Evolutionary conservation across 2,888 invertebrate genomes (phyloP), one percentile per base, ranked within the genome.

Genomic region (Phorcus lineatus): DNA sequence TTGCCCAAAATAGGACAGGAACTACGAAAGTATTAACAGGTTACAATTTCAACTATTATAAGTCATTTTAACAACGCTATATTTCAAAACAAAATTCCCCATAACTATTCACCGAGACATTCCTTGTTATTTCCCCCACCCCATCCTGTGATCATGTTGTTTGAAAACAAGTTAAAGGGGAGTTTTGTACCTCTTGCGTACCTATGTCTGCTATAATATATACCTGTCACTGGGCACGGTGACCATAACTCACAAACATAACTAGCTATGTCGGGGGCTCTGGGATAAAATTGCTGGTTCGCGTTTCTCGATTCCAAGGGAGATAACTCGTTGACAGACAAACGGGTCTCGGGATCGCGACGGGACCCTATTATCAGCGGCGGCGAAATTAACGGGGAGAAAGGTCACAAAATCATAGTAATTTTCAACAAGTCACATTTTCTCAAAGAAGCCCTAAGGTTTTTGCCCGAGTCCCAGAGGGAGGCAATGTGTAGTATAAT

Each of bases 351-450:
- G 16, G 62, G 62, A 62, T 28, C 19, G 24, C 62, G 16, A 62
- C 62, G 19, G 62, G 28, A 28, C 13, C 16, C 62, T 62, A 62
- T 62, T 62, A 28, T 62, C 62, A 24, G 13, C 13, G 62, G 17
- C 28, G 16, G 3, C 24, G 17, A 17, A 62, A 62, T 22, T 62
- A 28, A 62, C 24, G 24, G 24, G 62, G 22, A 24, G 62, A 16
- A 16, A 28, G 24, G 62, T 28, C 24, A 28, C 28, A 28, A 62
- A 62, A 62, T 62, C 28, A 62, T 62, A 62, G 62, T 62, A 62
- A 62, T 62, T 62, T 62, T 62, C 62, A 62, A 16, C 62, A 28
- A 62, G 24, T 62, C 62, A 62, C 13, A 62, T 62, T 62, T 62
- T 28, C 28, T 47, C 24, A 62, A 62, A 28, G 62, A 62, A 22